Evolutionary conservation across 1,140 invertebrate species (phyloP).

Genomic region (honey bee (Apis mellifera)): DNA sequence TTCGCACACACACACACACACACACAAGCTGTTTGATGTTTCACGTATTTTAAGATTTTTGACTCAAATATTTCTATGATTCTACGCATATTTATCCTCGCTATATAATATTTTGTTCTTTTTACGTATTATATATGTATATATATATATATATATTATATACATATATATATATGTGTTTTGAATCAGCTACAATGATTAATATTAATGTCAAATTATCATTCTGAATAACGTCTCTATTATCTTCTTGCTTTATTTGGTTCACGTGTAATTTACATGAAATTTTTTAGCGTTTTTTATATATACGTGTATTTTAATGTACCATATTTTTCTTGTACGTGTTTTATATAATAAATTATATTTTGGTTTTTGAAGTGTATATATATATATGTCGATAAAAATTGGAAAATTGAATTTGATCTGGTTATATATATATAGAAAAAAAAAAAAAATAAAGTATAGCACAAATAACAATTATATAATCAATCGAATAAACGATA

Average conservation of each 20-base stretch:
- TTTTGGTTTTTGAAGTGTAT: constrained; percentile 41
- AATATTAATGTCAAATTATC: neutral
- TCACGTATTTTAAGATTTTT: neutral
- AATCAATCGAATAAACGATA: neutral
- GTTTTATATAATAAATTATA: constrained; percentile 57
- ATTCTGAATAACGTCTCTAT: neutral
- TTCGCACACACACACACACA: too few species aligned
- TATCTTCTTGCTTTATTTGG: too few species aligned
- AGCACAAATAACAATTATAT: neutral
- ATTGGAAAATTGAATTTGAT: neutral
- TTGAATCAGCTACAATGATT: too few species aligned
- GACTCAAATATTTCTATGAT: constrained; percentile 12
- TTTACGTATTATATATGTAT: neutral
- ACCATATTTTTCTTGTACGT: constrained; percentile 49
- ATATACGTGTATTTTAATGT: constrained; percentile 37
- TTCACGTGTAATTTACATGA: neutral
- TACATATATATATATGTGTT: too few species aligned
- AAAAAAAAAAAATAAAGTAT: neutral
- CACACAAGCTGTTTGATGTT: neutral
- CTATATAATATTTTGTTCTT: neutral
- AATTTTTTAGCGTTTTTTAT: neutral
- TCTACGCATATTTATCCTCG: neutral
- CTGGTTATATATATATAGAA: neutral
- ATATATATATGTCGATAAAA: neutral
- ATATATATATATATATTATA: neutral